Percentiles rank a stretch among this genome's conserved stretches.
Conservation (phyloP, 2,888 invertebrate genomes). For the Pseudococcus jackbeardsleyi region DNA sequence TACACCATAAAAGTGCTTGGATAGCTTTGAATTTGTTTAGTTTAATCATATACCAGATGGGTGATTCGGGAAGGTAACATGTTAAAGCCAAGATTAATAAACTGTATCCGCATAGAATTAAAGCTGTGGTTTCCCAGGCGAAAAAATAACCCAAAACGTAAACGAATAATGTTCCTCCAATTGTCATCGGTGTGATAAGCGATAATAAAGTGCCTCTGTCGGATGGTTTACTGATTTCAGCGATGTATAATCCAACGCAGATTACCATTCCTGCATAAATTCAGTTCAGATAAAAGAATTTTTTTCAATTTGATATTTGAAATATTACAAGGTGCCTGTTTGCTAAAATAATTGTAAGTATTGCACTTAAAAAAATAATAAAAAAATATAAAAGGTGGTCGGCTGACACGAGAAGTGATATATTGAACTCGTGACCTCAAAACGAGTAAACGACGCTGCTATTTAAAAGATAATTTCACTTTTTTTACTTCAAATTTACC, state of each 20-base stretch:
- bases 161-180: constrained; percentile 79
- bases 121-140: constrained; percentile 74
- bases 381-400: too few relatives aligned
- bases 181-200: constrained; percentile 79
- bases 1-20: constrained; percentile 77
- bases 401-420: too few relatives aligned
- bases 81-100: constrained; percentile 74
- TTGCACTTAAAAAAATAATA: too few relatives aligned
- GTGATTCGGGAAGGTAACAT: constrained; percentile 79
- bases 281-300: background rate
- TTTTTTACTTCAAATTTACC: too few relatives aligned
- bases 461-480: too few relatives aligned
- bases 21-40: constrained; percentile 76
- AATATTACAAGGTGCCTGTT: too few relatives aligned
- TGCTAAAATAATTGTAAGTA: too few relatives aligned
- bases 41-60: constrained; percentile 77
- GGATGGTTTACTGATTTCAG: constrained; percentile 78
- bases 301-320: background rate
- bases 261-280: constrained; percentile 61
- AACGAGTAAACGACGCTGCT: too few relatives aligned
- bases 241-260: constrained; percentile 73
- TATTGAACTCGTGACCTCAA: too few relatives aligned
- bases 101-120: constrained; percentile 76
- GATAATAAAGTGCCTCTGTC: constrained; percentile 79
- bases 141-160: constrained; percentile 78